A percentile compares a stretch with the other conserved stretches of the same genome.
phyloP scores from a whole-genome alignment of 2,113 vertebrate genomes.

The Hylia prasina region DNA sequence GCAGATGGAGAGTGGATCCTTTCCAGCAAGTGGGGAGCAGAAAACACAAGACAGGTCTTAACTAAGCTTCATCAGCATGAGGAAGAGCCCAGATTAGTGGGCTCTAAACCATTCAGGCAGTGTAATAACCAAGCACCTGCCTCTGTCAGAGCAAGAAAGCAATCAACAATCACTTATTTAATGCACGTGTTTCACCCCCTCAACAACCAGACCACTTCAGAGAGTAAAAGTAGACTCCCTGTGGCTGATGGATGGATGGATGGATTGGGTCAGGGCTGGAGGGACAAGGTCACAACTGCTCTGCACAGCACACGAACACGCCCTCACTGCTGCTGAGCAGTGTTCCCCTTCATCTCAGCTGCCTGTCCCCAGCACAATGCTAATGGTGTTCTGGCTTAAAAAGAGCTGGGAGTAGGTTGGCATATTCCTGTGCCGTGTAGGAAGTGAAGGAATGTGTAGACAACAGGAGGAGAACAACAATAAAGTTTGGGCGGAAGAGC shows the following conservation, averaged over 20 bases:
- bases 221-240: background rate
- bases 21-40: background rate
- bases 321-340: background rate
- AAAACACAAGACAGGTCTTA: background rate
- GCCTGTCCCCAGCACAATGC: conserved; percentile 7
- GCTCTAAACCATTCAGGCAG: background rate
- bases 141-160: background rate
- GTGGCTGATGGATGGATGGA: background rate
- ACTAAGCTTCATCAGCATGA: background rate
- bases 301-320: accelerated
- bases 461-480: conserved; percentile 11
- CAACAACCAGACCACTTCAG: background rate
- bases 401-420: background rate
- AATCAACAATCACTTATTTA: background rate
- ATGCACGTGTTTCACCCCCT: background rate
- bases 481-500: conserved; percentile 13
- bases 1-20: background rate
- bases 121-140: background rate
- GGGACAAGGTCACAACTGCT: background rate
- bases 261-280: background rate
- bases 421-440: conserved; percentile 41
- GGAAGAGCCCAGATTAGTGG: background rate
- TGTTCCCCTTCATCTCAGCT: background rate
- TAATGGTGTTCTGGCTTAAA: background rate
- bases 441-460: conserved; percentile 24